phyloP scores from a whole-genome alignment of 37 sponge, comb jelly and placozoan genomes.

The Halichondria panicea region DNA sequence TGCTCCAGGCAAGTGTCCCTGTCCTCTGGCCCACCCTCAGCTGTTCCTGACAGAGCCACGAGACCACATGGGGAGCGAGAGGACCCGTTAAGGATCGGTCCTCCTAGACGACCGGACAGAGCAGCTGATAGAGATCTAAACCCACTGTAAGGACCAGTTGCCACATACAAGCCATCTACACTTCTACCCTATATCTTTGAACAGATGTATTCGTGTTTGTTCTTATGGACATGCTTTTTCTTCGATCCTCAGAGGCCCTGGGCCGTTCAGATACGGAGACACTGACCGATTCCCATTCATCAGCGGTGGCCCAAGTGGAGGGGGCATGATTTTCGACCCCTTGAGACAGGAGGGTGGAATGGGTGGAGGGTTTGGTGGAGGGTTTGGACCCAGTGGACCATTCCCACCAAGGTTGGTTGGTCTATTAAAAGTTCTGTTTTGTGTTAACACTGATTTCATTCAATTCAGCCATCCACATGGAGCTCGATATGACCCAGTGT shows the following conservation, averaged over 20 bases:
- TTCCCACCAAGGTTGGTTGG: constrained; percentile 31
- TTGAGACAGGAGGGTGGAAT: constrained; percentile 45
- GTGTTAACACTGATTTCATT: not conserved
- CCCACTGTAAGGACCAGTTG: constrained; percentile 23
- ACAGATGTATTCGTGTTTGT: not conserved
- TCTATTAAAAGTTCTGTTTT: not conserved
- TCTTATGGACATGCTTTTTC: not conserved
- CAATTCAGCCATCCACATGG: constrained; percentile 48
- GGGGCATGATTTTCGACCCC: constrained; percentile 80
- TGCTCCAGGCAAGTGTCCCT: too few species aligned
- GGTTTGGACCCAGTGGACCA: constrained; percentile 27
- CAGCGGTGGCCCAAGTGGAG: constrained; percentile 31
- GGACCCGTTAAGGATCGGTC: constrained; percentile 27
- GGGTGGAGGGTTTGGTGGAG: constrained; percentile 7
- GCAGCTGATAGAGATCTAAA: constrained; percentile 16
- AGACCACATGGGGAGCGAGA: constrained; percentile 5
- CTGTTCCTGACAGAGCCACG: too few species aligned
- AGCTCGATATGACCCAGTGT: constrained; percentile 64
- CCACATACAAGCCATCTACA: not conserved
- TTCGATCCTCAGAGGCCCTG: constrained; percentile 8
- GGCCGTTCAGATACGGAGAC: constrained; percentile 51
- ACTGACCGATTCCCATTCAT: constrained; percentile 39
- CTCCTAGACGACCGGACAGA: constrained; percentile 4
- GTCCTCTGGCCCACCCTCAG: too few species aligned
- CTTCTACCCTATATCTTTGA: not conserved